phyloP scores from a whole-genome alignment of 2,797 vertebrate genomes.

The Numenius phaeopus region DNA sequence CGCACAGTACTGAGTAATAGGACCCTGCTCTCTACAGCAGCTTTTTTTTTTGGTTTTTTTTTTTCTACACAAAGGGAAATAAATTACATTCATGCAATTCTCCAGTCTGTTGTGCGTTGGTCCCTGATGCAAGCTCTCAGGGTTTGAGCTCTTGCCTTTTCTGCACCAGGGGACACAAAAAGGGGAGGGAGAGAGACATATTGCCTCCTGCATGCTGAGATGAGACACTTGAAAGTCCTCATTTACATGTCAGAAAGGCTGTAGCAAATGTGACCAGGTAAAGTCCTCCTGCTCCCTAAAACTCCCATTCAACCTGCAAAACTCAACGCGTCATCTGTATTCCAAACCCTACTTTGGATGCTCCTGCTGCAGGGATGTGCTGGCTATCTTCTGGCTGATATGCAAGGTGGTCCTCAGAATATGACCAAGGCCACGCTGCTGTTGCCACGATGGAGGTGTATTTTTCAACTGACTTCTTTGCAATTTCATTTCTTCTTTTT shows the following conservation, averaged over 20 bases:
- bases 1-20: background rate
- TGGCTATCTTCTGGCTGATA: background rate
- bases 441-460: background rate
- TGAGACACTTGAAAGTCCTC: background rate
- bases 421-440: background rate
- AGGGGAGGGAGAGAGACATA: background rate
- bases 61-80: background rate
- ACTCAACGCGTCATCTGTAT: rapidly evolving
- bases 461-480: background rate
- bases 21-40: background rate
- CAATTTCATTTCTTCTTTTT: background rate
- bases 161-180: background rate
- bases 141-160: background rate
- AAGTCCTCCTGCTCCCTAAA: background rate
- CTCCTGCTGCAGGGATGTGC: background rate
- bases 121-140: background rate
- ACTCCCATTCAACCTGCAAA: background rate
- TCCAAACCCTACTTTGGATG: background rate
- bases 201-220: background rate
- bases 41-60: background rate
- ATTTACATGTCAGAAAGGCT: background rate
- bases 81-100: background rate
- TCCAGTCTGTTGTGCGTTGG: background rate
- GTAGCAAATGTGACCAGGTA: background rate
- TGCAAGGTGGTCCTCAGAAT: background rate